Percentiles rank a stretch among this genome's conserved stretches.
These are phyloP conservation scores for Odontamblyopus rebecca DNA, from an alignment of 2,797 vertebrate species.

Conservation along the genomic window DNA sequence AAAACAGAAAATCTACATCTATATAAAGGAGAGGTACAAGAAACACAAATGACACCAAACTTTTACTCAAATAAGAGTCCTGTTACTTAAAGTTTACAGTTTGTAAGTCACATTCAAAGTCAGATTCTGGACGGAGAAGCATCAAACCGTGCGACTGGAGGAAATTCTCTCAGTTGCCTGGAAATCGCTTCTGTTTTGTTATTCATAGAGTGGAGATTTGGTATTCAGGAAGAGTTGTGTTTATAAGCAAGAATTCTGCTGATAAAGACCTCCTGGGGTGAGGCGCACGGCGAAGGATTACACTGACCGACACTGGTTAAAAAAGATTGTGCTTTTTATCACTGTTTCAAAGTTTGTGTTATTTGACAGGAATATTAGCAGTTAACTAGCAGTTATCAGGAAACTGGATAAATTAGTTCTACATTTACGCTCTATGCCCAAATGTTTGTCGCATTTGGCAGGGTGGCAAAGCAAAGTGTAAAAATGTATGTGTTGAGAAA, in stretches of 20 bases:
- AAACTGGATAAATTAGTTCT: neutral
- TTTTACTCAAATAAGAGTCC: too few relatives aligned
- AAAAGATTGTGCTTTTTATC: neutral
- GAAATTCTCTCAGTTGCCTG: neutral
- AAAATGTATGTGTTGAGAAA: neutral
- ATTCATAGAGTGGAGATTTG: neutral
- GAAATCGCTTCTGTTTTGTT: neutral
- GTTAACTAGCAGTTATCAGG: neutral
- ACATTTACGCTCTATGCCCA: neutral
- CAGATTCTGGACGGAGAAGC: neutral
- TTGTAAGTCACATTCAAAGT: neutral
- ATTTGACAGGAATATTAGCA: neutral
- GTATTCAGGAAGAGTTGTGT: constrained; percentile 2
- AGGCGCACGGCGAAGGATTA: neutral
- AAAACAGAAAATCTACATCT: too few relatives aligned
- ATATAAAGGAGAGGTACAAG: too few relatives aligned
- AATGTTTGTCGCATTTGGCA: neutral
- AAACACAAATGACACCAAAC: too few relatives aligned
- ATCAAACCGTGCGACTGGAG: neutral
- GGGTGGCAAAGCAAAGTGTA: neutral
- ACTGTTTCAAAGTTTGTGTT: neutral
- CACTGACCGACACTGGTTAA: neutral
- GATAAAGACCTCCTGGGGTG: neutral
- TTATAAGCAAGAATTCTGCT: neutral
- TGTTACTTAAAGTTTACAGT: too few relatives aligned